Evolutionary conservation across 2,888 invertebrate species (phyloP), one percentile per base, ranked within the genome.

Genomic region (Phyllotreta cruciferae): DNA sequence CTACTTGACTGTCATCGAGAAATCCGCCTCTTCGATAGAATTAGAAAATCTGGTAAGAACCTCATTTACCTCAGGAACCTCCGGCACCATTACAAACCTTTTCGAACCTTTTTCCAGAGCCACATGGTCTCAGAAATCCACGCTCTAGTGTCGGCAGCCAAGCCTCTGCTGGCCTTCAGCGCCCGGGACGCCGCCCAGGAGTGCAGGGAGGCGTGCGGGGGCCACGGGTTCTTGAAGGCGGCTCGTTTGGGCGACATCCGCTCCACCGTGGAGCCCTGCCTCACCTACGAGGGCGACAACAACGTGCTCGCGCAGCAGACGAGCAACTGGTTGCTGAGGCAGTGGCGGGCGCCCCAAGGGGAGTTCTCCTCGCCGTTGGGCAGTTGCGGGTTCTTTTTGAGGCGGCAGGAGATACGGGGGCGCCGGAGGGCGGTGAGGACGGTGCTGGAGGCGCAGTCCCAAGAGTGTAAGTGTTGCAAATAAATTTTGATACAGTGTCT

Each of bases 281-380:
- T 93, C 60, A 96, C 96, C 0, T 95, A 94, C 80, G 96, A 96
- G 79, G 96, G 96, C 0, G 96, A 96, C 82, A 96, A 96, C 82
- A 95, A 93, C 80, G 95, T 96, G 14, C 83, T 97, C 2, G 86
- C 91, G 0, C 96, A 96, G 76, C 96, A 96, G 80, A 89, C 93
- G 0, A 92, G 92, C 75, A 96, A 95, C 82, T 96, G 93, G 90
- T 82, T 96, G 58, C 78, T 91, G 50, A 81, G 89, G 0, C 90
- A 90, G 77, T 90, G 88, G 86, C 83, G 82, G 45, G 76, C 82
- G 1, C 69, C 77, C 1, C 83, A 83, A 0, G 81, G 81, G 42
- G 74, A 78, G 3, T 80, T 86, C 10, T 85, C 86, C 73, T 86
- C 90, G 36, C 94, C 94, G 0, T 82, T 93, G 6, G 87, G 86